Evolutionary conservation across 2,888 invertebrate species (phyloP), one percentile per base, ranked within the genome.

Genomic region (Acleris cristana): DNA sequence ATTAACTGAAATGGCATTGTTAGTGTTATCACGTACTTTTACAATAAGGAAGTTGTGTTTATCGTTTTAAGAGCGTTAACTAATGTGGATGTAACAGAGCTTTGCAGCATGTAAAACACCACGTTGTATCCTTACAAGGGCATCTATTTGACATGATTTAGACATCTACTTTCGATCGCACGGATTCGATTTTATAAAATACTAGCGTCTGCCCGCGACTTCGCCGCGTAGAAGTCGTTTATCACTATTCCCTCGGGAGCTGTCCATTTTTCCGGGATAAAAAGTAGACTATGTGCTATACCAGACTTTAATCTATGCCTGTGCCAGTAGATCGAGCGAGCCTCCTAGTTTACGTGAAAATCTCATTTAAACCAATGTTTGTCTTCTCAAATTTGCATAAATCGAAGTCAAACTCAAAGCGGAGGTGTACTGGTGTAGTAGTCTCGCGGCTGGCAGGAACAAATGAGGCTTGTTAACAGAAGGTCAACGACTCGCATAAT

Each of bases 391-490:
- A 49, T 49, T 60, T 56, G 59, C 44, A 56, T 56, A 45, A 61
- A 51, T 44, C 44, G 45, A 45, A 34, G 26, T 55, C 53, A 30
- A 65, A 61, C 44, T 56, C 44, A 61, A 61, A 57, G 52, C 51
- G 52, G 45, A 49, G 49, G 49, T 59, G 58, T 30, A 58, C 56
- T 48, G 30, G 55, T 51, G 55, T 76, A 58, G 78, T 71, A 78
- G 77, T 78, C 77, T 74, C 77, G 45, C 74, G 71, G 71, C 72
- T 70, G 75, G 72, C 72, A 72, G 74, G 80, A 81, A 86, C 83
- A 88, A 89, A 87, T 85, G 84, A 80, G 74, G 74, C 85, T 84
- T 84, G 84, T 88, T 86, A 87, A 82, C 83, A 74, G 79, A 79
- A 81, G 84, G 84, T 83, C 83, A 80, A 78, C 78, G 78, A 80